Conservation (phyloP, 2,797 vertebrate genomes). For the Artibeus lituratus region DNA sequence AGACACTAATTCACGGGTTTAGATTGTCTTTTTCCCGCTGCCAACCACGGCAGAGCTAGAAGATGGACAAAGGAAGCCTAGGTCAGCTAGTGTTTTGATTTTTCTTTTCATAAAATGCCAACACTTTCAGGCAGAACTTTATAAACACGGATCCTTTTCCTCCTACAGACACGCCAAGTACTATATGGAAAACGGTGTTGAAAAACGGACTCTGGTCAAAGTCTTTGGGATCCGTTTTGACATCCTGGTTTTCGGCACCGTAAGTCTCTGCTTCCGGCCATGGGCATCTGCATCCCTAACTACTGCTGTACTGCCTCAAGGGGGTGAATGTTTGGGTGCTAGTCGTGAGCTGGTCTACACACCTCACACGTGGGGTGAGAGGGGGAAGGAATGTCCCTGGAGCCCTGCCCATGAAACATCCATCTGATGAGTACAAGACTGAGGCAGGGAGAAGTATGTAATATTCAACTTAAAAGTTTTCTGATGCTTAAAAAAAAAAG, state of each 20-base stretch:
- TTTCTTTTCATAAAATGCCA: not conserved
- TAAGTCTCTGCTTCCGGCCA: constrained; percentile 62
- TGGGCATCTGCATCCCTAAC: not conserved
- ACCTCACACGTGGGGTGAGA: not conserved
- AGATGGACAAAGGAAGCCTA: not conserved
- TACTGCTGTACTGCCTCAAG: not conserved
- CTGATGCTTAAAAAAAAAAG: not conserved
- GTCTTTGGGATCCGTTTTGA: constrained; percentile 91
- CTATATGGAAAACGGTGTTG: constrained; percentile 77
- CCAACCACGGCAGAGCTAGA: not conserved
- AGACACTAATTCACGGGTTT: not conserved
- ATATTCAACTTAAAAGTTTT: not conserved
- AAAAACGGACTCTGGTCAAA: constrained; percentile 89
- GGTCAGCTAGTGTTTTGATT: not conserved
- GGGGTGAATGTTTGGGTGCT: not conserved
- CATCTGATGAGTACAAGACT: not conserved
- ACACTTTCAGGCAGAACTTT: not conserved
- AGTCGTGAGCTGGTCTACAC: not conserved
- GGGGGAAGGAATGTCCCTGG: not conserved
- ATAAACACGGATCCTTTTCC: not conserved
- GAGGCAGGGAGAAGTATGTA: not conserved
- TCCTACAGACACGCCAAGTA: constrained; percentile 87
- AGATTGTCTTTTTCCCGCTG: not conserved
- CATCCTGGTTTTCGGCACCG: constrained; percentile 91
- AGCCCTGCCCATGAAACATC: not conserved